These are phyloP conservation scores for Bombus turneri DNA, from an alignment of 1,140 invertebrate species.

Conservation along the genomic window DNA sequence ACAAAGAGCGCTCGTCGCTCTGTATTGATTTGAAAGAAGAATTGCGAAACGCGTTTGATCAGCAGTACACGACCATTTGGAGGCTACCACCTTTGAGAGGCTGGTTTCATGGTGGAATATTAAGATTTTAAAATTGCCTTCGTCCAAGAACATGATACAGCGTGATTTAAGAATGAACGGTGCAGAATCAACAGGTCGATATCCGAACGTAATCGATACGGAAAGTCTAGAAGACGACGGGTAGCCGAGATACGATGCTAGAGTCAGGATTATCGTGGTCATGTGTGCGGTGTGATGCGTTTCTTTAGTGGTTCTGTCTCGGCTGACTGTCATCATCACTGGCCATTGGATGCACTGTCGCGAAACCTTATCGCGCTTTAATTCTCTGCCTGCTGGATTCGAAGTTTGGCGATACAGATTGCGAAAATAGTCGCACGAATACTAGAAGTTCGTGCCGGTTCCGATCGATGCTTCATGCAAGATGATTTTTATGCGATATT, in stretches of 20 bases:
- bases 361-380: slow-evolving; percentile 63
- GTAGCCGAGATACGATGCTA: slow-evolving; percentile 9
- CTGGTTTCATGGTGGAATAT: slow-evolving; percentile 1
- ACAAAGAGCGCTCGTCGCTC: neutral
- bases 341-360: slow-evolving; percentile 44
- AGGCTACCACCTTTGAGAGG: neutral
- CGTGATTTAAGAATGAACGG: slow-evolving; percentile 21
- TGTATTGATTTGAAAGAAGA: neutral
- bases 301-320: slow-evolving; percentile 35
- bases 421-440: slow-evolving; percentile 29
- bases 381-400: slow-evolving; percentile 51
- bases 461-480: slow-evolving; percentile 8
- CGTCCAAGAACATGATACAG: slow-evolving; percentile 36
- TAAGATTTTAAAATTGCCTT: slow-evolving; percentile 18
- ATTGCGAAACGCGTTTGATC: neutral
- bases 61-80: neutral
- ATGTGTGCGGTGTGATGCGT: slow-evolving; percentile 16
- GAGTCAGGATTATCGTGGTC: slow-evolving; percentile 46
- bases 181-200: slow-evolving; percentile 69
- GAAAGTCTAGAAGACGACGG: slow-evolving; percentile 51
- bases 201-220: slow-evolving; percentile 57
- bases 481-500: neutral
- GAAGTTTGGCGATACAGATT: slow-evolving; percentile 48
- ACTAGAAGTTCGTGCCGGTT: slow-evolving; percentile 18
- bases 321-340: slow-evolving; percentile 28